Base-by-base conservation (phyloP, 2,113 vertebrate genomes). In the Athene cunicularia region DNA sequence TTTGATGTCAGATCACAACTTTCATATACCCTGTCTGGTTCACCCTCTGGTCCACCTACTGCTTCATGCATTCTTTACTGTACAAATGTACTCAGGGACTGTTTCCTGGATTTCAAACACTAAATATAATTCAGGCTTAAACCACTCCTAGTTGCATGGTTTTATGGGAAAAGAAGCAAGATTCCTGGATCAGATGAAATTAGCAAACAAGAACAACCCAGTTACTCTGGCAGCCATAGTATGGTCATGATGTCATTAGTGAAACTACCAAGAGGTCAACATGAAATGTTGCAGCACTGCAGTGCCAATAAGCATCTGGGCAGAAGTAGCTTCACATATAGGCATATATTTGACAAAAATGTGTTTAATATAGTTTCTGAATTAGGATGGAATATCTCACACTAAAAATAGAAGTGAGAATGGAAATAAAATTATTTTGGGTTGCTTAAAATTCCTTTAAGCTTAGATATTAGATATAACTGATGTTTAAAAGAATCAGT, bases 121-220 rank as follows among this genome's bases (percentile, higher is more conserved):
- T 50, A 71, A 41, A 52, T 17, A 45, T 19, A 53, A 58, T 79
- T 92, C n/a, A 49, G 62, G 24, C 3, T 85, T 74, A 71, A 81
- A 71, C 26, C 6, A 41, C 32, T 53, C 2, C 0, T 4, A 22
- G 2, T 32, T 74, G 15, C 8, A 45, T 32, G 12, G 8, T 27
- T 70, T 95, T n/a, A 4, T 35, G 24, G 8, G 13, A 6, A 27
- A n/a, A 10, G 66, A 91, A 63, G 3, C 24, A 71, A 85, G 7
- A 5, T 33, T 68, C 27, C 56, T 59, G 7, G 7, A 74, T 47
- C 50, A 49, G 60, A 70, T 20, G 23, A 70, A 86, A 63, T 6
- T 27, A 58, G 15, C 11, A 62, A 66, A n/a, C 20, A 70, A 64
- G 43, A 74, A 28, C 33, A 62, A 66, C 60, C 22, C 58, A n/a